Base-by-base conservation (phyloP, 2,888 invertebrate genomes). In the Stenichneumon culpator region DNA sequence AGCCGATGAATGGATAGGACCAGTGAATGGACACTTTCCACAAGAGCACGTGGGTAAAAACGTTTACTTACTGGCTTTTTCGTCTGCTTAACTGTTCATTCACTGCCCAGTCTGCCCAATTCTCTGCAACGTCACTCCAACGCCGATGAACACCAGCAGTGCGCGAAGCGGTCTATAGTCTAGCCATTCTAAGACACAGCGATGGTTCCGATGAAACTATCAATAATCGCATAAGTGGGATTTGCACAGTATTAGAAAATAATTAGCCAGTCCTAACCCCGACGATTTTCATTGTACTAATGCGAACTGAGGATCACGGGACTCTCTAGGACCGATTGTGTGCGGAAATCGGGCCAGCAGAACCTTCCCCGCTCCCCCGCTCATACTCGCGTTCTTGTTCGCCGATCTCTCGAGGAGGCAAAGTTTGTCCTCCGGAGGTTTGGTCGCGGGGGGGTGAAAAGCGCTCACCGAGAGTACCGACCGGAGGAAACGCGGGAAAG, bases 361-460 rank as follows among this genome's bases (percentile, higher is more conserved):
- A 68, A 44, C 32, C 22, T n/a, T 16, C 32, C 36, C 60, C 6
- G 7, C 50, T 6, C 63, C 32, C 57, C 25, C 52, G 36, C 28
- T n/a, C 22, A n/a, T 44, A 28, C 50, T 11, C 54, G 28, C 16
- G 60, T 32, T 72, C 74, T 7, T 57, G 47, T 28, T 44, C 52
- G 19, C 32, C 52, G 57, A 22, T 16, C 25, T 72, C 82, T 68
- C 25, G 47, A 60, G 67, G 57, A 68, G 67, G 52, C 25, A 77
- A 79, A 82, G 78, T 82, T 83, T 79, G 68, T 86, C 28, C 77
- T 72, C 47, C 67, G 50, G n/a, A 73, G 68, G 60, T 50, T 50
- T n/a, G 11, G 32, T 16, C 19, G 57, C 75, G 39, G 52, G 39
- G 52, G 79, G 60, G 5, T 68, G 16, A 78, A 25, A 63, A 32